Evolutionary conservation across 2,888 invertebrate genomes (phyloP).

Genomic region (Scelioninae gen. 2): DNA sequence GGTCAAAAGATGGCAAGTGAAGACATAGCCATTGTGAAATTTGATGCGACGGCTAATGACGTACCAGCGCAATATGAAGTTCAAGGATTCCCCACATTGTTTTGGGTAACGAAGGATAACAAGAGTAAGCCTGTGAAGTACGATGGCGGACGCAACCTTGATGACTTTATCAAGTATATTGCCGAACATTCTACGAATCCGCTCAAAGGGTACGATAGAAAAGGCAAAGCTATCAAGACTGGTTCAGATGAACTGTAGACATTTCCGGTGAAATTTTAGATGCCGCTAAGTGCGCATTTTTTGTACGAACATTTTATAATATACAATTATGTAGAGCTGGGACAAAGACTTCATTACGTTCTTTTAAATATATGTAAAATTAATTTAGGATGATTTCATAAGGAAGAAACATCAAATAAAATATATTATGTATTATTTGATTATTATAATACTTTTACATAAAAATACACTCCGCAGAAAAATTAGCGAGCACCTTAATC

Average conservation of each 20-base stretch:
- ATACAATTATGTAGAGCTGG: no score
- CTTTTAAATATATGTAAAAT: no score
- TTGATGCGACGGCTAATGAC: slow-evolving; percentile 99
- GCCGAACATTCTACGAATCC: slow-evolving; percentile 92
- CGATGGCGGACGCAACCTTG: slow-evolving; percentile 93
- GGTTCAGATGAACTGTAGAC: slow-evolving; percentile 78
- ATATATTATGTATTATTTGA: no score
- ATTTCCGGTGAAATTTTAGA: not conserved
- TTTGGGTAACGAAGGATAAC: slow-evolving; percentile 92
- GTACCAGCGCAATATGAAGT: slow-evolving; percentile 94
- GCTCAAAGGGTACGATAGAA: slow-evolving; percentile 90
- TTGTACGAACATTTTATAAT: slow-evolving; percentile 33
- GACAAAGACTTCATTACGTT: no score
- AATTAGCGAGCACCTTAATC: no score
- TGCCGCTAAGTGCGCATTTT: slow-evolving; percentile 1
- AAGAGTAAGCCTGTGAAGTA: slow-evolving; percentile 89
- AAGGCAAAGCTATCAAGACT: slow-evolving; percentile 83
- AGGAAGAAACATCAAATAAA: not conserved
- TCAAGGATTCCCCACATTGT: slow-evolving; percentile 97
- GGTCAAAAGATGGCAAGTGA: slow-evolving; percentile 90
- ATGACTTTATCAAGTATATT: slow-evolving; percentile 96
- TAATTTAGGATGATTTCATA: no score
- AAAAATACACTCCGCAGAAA: no score
- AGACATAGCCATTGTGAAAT: slow-evolving; percentile 94
- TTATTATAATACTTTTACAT: no score